Evolutionary conservation across 2,797 vertebrate species (phyloP).

Genomic region (Labeo calbasu): DNA sequence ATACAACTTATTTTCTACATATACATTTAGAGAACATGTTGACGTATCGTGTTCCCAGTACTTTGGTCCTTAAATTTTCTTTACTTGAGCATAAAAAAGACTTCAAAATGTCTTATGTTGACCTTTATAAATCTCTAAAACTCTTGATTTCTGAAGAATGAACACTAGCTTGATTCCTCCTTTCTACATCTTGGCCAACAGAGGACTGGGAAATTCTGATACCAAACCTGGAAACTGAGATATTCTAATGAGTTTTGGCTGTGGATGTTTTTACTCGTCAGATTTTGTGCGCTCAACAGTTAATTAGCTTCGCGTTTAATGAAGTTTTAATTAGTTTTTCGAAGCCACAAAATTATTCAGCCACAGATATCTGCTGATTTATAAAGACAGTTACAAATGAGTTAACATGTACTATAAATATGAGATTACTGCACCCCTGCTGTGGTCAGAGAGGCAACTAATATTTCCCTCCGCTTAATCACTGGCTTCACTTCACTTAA

Average conservation of each 20-base stretch:
- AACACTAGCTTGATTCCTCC: neutral
- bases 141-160: neutral
- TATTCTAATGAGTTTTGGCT: constrained; percentile 30
- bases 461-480: constrained; percentile 1
- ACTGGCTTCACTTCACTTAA: neutral
- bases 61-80: neutral
- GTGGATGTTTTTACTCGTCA: constrained; percentile 11
- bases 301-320: constrained; percentile 48
- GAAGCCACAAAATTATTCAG: constrained; percentile 19
- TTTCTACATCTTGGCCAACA: neutral
- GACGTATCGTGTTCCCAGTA: neutral
- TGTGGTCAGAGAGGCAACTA: constrained; percentile 12
- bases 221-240: neutral
- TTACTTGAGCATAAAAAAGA: neutral
- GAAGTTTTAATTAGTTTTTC: constrained; percentile 46
- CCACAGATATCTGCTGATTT: constrained; percentile 14
- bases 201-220: neutral
- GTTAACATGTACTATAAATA: constrained; percentile 36
- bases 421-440: constrained; percentile 19
- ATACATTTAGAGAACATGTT: neutral
- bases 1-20: neutral
- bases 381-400: constrained; percentile 42
- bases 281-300: constrained; percentile 21
- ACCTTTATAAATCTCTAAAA: neutral
- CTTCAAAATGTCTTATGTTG: neutral